A percentile compares a stretch with the other conserved stretches of the same genome.
These are phyloP conservation scores for Sceloporus undulatus DNA, from an alignment of 2,113 vertebrate genomes.

Conservation along the genomic window DNA sequence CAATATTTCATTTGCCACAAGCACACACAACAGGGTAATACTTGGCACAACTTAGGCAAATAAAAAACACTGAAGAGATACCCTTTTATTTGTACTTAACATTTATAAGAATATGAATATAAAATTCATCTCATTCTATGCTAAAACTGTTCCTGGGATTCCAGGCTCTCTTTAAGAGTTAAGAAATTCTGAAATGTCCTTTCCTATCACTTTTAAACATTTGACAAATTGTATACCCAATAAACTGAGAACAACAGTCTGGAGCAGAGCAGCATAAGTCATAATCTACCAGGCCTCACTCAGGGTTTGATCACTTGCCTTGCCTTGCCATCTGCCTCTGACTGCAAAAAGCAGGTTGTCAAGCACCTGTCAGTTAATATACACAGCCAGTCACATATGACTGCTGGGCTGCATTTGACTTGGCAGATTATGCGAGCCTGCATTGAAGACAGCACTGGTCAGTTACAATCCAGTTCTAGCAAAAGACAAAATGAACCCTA, in stretches of 20 bases:
- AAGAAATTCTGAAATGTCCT: not conserved
- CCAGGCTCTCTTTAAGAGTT: not conserved
- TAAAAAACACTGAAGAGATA: not conserved
- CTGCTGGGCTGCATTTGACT: not conserved
- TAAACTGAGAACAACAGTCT: not conserved
- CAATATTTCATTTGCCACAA: slow-evolving; percentile 21
- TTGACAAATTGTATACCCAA: not conserved
- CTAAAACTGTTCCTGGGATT: not conserved
- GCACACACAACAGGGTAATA: not conserved
- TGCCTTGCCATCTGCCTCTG: not conserved
- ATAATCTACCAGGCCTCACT: not conserved
- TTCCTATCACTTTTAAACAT: not conserved
- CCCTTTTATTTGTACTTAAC: not conserved
- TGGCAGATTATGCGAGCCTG: not conserved
- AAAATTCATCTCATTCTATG: not conserved
- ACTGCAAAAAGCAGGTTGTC: not conserved
- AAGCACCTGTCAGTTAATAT: not conserved
- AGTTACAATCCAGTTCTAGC: not conserved
- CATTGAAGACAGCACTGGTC: not conserved
- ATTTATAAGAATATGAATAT: not conserved
- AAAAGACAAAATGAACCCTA: not conserved
- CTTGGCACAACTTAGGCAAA: not conserved
- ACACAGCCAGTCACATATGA: not conserved
- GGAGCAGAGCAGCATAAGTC: not conserved
- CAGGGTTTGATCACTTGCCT: not conserved